Evolutionary conservation across 1,140 invertebrate species (phyloP), one percentile per base, ranked within the genome.

Genomic region (Andricus grossulariae): DNA sequence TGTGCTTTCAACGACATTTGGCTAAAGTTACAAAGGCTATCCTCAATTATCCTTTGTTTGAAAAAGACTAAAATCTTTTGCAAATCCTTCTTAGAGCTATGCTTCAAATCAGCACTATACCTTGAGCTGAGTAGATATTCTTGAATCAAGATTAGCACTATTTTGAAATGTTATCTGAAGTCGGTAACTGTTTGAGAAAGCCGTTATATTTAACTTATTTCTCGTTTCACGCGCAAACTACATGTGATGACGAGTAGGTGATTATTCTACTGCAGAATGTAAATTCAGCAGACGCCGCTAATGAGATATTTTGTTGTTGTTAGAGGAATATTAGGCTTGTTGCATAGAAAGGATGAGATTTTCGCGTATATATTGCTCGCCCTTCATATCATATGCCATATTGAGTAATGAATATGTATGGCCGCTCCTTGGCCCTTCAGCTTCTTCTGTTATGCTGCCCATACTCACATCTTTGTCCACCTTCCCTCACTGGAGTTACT

Each of bases 401-500:
- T n/a, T n/a, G 18, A 54, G 73, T 74, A 57, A 84, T 84, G 82
- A 82, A 84, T 84, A 84, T 84, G 79, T 81, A 84, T 84, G 80
- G 66, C 72, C 39, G n/a, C 54, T 78, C 72, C 15, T 80, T 73
- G 77, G 74, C 78, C 78, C 76, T 83, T 79, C 71, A 80, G 80
- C 77, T 77, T 50, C 77, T 79, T 77, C 72, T 78, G 25, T 66
- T 21, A 16, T 66, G 32, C 74, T 73, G 70, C 16, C 50, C 57
- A 0, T 71, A n/a, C 74, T 18, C 50, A 51, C 19, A 54, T 60
- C 25, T 71, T 70, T 79, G 74, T 75, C 74, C 71, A 60, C 76
- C 76, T 80, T 80, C 75, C 25, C 21, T 75, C 76, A 72, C 71
- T 75, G 72, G 60, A 79, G 77, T 80, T 79, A 74, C 73, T 74